phyloP scores from a whole-genome alignment of 1,140 invertebrate genomes.

The Homalodisca vitripennis region DNA sequence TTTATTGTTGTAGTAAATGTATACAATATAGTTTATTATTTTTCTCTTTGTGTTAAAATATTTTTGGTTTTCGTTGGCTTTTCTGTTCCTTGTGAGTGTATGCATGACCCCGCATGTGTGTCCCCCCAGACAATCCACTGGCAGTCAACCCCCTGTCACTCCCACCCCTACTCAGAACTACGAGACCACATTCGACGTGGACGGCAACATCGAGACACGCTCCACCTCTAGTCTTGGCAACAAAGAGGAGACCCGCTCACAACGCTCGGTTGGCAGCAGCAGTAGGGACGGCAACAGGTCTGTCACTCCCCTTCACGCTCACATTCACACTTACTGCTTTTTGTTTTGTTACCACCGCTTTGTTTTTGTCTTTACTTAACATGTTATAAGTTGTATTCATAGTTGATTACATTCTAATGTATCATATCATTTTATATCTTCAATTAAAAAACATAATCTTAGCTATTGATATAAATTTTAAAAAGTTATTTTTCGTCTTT shows the following conservation, averaged over 20 bases:
- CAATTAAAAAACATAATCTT: too few relatives aligned
- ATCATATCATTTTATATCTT: too few relatives aligned
- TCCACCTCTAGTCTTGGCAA: conserved; percentile 52
- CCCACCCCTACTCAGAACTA: conserved; percentile 59
- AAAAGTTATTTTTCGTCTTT: too few relatives aligned
- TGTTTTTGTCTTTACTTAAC: too few relatives aligned
- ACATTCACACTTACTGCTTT: too few relatives aligned
- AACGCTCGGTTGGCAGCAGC: conserved; percentile 60
- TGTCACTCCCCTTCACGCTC: conserved; percentile 7
- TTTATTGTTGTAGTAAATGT: too few relatives aligned
- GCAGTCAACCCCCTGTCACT: conserved; percentile 24
- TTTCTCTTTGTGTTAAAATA: neutral
- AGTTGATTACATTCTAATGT: too few relatives aligned
- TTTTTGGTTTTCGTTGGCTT: neutral
- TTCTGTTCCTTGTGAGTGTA: neutral
- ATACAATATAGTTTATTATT: neutral
- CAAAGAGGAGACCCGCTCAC: conserved; percentile 61
- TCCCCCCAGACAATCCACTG: conserved; percentile 8
- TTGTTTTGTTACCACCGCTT: too few relatives aligned
- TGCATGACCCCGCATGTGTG: conserved; percentile 16
- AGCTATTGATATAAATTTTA: too few relatives aligned
- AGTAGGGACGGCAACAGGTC: conserved; percentile 67
- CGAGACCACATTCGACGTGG: conserved; percentile 79
- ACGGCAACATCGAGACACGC: conserved; percentile 77
- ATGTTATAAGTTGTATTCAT: too few relatives aligned